Base-by-base conservation (phyloP, 2,888 invertebrate genomes). In the Nemotelus pantherinus region DNA sequence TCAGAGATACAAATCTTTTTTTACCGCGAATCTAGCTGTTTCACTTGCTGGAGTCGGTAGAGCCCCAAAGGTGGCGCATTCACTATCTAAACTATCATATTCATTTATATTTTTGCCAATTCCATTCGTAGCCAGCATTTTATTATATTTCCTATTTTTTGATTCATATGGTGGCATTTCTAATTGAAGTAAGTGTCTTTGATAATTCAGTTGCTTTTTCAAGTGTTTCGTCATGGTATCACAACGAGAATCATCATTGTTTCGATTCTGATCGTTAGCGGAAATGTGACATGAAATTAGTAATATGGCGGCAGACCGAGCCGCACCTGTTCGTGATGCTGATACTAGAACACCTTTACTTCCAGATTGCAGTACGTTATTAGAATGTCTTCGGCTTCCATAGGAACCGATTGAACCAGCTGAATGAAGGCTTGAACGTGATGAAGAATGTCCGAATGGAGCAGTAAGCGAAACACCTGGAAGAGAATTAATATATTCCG, bases 291-390 rank as follows among this genome's bases (percentile, higher is more conserved):
- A 94, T 91, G 95, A 95, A 91, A 95, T 94, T 90, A 95, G 93
- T 93, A 95, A 94, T 93, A 95, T 94, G 93, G 95, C 95, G 90
- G 95, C 95, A 90, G 94, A 92, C 89, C 94, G 93, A 89, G 95
- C 95, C 92, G 94, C 94, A 94, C 95, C 95, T 95, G 94, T 94
- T 90, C 95, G 92, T 87, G 94, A 94, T 85, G 93, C 92, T 85
- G 93, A 92, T 85, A 93, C 92, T 83, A 92, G 87, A 85, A 92
- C 91, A 86, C 92, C 93, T 84, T 92, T 92, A 83, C 90, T 89
- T 81, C 89, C 90, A 81, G 85, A 85, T 58, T 83, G 86, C 85
- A 88, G 88, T 84, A 89, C 89, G 25, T 25, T 25, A 86, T 91
- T 89, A 67, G 87, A 87, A 79, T 86, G 84, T 78, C 87, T 86